A percentile compares a stretch with the other conserved stretches of the same genome.
These are phyloP conservation scores for Nomada goodeniana DNA, from an alignment of 2,888 invertebrate genomes.

Conservation along the genomic window DNA sequence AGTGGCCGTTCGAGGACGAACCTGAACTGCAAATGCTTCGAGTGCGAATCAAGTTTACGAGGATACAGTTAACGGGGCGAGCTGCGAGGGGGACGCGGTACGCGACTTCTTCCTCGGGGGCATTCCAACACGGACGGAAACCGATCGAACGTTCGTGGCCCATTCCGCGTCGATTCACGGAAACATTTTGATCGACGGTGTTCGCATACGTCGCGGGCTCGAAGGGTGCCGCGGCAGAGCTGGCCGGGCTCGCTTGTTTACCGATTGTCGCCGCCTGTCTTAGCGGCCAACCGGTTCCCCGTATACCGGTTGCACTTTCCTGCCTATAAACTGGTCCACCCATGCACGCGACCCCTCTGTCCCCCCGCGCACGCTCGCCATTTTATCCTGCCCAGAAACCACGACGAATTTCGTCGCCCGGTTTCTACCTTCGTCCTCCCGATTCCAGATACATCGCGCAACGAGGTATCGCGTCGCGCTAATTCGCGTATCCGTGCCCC, in stretches of 20 bases:
- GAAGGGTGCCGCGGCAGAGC: conserved; percentile 54
- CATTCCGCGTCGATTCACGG: neutral
- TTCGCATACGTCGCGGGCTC: neutral
- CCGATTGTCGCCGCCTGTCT: conserved; percentile 69
- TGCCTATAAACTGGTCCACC: conserved; percentile 58
- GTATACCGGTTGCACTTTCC: conserved; percentile 65
- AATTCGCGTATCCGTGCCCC: conserved; percentile 43
- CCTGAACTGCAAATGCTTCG: too few relatives aligned
- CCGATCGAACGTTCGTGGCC: neutral
- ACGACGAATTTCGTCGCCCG: neutral
- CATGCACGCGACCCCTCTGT: conserved; percentile 47
- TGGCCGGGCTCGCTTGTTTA: conserved; percentile 63
- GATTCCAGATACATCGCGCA: too few relatives aligned
- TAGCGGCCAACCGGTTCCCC: conserved; percentile 66
- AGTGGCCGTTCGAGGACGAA: neutral
- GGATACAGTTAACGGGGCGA: neutral
- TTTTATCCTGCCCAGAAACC: conserved; percentile 25
- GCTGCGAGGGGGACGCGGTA: neutral
- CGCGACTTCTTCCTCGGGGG: neutral
- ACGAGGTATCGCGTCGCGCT: neutral
- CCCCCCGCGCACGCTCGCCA: conserved; percentile 14
- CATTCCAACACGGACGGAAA: too few relatives aligned
- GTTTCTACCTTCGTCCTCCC: neutral
- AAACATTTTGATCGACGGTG: conserved; percentile 28
- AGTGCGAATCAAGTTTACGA: too few relatives aligned